Evolutionary conservation across 1,140 invertebrate genomes (phyloP), one percentile per base, ranked within the genome.

Genomic region (Drosophila subobscura): DNA sequence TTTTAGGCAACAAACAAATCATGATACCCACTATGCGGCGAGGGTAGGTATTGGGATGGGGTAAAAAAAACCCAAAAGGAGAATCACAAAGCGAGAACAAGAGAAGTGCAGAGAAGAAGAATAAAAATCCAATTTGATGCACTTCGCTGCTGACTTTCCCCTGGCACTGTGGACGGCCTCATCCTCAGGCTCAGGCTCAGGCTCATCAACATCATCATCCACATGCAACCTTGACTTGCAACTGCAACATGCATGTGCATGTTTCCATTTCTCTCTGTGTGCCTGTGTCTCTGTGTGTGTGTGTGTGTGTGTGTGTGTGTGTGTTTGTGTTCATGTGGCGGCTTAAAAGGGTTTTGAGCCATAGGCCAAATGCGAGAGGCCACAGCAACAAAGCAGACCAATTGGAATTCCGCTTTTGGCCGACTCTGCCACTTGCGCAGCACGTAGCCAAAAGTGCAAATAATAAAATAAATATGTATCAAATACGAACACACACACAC

Each of bases 381-480:
- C 7, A 12, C 7, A 46, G 20, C 44, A 46, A 46, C 44, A 46
- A 46, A 12, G 7, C 33, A 37, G 12, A 3, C 33, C 33, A 37
- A 46, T 45, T 66, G 59, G 63, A 66, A 66, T 68, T 54, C 42
- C 41, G 63, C 57, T 70, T 60, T 65, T 56, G 72, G 57, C 64
- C 33, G 33, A 37, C 33, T 37, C 45, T 59, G 63, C n/a, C 40
- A 65, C 49, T 44, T 56, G 56, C 68, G 37, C 76, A 85, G 80
- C 80, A 85, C 79, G 80, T 84, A 85, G 63, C 49, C 67, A 59
- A 80, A 63, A 58, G 59, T 77, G 84, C 83, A 85, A 84, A 84
- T 84, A 85, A 86, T 84, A 85, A 80, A 85, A 86, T 77, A 86
- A 86, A 85, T 84, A 77, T 54, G 60, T 66, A 67, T 70, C 58